A percentile compares a stretch with the other conserved stretches of the same genome.
phyloP scores from a whole-genome alignment of 2,888 invertebrate genomes.

The Pomacea canaliculata region DNA sequence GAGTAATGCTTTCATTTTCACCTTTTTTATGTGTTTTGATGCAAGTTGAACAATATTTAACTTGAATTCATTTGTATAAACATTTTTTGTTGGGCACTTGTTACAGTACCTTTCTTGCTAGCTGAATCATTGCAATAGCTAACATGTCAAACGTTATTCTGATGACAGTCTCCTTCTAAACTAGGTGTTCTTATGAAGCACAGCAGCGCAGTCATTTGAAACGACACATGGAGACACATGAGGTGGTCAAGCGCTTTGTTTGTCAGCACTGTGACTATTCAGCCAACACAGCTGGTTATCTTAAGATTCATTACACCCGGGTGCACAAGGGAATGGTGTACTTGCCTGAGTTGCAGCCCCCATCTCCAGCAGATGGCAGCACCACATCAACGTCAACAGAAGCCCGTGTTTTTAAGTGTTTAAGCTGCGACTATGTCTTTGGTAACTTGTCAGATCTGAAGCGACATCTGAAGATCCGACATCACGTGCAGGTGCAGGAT shows the following conservation, averaged over 20 bases:
- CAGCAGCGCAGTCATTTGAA: slow-evolving; percentile 65
- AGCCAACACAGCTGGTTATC: slow-evolving; percentile 65
- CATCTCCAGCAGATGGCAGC: background rate
- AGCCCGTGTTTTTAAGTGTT: slow-evolving; percentile 57
- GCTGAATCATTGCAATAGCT: too few relatives aligned
- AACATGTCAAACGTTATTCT: too few relatives aligned
- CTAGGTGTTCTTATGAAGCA: slow-evolving; percentile 67
- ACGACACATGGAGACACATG: slow-evolving; percentile 67
- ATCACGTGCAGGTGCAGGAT: slow-evolving; percentile 60
- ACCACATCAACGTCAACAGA: slow-evolving; percentile 9
- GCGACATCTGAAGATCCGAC: slow-evolving; percentile 63
- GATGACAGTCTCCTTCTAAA: background rate
- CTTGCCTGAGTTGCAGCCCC: background rate
- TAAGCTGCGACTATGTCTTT: slow-evolving; percentile 68
- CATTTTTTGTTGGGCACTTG: too few relatives aligned
- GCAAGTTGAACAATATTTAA: background rate
- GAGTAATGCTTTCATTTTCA: too few relatives aligned
- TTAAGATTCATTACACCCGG: slow-evolving; percentile 67
- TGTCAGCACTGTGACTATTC: slow-evolving; percentile 68
- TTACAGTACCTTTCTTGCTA: too few relatives aligned
- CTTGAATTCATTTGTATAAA: background rate
- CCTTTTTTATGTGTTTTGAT: background rate
- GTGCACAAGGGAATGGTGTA: slow-evolving; percentile 44
- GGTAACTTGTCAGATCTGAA: slow-evolving; percentile 68
- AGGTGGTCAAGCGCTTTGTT: slow-evolving; percentile 60